Evolutionary conservation across 2,888 invertebrate genomes (phyloP).

Genomic region (Himalopsyche anomala): DNA sequence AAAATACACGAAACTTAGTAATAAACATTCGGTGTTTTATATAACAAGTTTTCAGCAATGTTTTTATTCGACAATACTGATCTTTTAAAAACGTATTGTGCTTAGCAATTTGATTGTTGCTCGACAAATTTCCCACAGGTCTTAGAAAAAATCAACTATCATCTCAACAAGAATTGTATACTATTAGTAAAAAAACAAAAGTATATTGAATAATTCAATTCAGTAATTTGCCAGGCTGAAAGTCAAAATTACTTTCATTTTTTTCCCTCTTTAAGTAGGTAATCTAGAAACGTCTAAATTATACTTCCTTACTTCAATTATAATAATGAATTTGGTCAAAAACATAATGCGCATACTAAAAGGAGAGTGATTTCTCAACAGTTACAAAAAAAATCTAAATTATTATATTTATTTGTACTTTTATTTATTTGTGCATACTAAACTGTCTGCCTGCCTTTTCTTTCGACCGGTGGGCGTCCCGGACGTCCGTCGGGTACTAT

Average conservation of each 20-base stretch:
- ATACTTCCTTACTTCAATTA: conserved; percentile 21
- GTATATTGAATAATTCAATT: not conserved
- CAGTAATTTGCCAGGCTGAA: not conserved
- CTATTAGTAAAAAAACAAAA: not conserved
- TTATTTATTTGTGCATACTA: too few relatives aligned
- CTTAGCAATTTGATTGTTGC: not conserved
- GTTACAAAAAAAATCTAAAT: too few relatives aligned
- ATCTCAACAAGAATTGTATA: not conserved
- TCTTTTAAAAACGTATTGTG: not conserved
- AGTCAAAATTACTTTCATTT: conserved; percentile 14
- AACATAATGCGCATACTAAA: not conserved
- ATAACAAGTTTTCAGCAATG: not conserved
- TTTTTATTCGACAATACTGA: conserved; percentile 20
- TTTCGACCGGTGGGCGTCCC: too few relatives aligned
- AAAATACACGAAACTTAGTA: conserved; percentile 16
- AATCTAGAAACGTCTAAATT: conserved; percentile 9
- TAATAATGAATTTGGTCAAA: conserved; percentile 13
- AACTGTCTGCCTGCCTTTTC: too few relatives aligned
- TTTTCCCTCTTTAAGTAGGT: conserved; percentile 13
- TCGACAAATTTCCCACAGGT: not conserved
- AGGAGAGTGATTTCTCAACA: not conserved
- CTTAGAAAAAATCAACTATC: not conserved
- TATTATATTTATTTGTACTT: too few relatives aligned
- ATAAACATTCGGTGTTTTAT: not conserved
- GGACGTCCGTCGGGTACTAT: too few relatives aligned